Percentiles rank a stretch among this genome's conserved stretches.
These are phyloP conservation scores for Sebastes kiyomatsui DNA, from an alignment of 2,797 vertebrate species.

Conservation along the genomic window DNA sequence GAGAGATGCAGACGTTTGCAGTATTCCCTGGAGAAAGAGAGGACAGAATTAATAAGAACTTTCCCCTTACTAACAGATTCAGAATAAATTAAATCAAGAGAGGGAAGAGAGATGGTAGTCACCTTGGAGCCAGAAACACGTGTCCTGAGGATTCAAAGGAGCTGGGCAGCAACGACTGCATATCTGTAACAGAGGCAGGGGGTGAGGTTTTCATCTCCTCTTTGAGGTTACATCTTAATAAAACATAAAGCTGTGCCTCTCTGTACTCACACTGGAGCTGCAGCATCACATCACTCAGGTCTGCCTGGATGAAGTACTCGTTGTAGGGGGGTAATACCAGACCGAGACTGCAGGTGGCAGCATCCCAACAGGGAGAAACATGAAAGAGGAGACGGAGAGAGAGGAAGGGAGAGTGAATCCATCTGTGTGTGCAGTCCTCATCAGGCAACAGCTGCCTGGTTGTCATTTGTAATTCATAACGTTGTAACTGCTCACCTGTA, in stretches of 20 bases:
- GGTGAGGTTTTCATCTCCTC: not conserved
- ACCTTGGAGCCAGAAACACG: constrained; percentile 98
- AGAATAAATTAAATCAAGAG: not conserved
- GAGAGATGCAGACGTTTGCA: constrained; percentile 95
- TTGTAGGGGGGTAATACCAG: constrained; percentile 94
- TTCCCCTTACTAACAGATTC: not conserved
- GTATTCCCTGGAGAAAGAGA: constrained; percentile 87
- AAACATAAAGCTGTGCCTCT: not conserved
- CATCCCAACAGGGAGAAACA: constrained; percentile 19
- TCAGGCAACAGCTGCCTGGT: not conserved
- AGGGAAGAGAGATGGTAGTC: constrained; percentile 18
- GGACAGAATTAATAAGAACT: constrained; percentile 7
- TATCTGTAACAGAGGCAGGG: constrained; percentile 84
- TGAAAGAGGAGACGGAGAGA: not conserved
- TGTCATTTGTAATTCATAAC: not conserved
- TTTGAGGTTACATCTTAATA: not conserved
- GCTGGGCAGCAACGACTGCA: constrained; percentile 97
- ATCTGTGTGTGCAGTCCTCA: not conserved
- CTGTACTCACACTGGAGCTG: constrained; percentile 98
- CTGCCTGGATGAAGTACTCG: constrained; percentile 96
- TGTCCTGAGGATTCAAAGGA: constrained; percentile 97
- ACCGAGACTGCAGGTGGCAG: constrained; percentile 86
- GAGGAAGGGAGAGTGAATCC: not conserved
- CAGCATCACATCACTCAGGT: constrained; percentile 97
- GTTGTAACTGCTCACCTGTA: constrained; percentile 88